Conservation (phyloP, 2,113 vertebrate genomes). For the Xiphophorus maculatus region DNA sequence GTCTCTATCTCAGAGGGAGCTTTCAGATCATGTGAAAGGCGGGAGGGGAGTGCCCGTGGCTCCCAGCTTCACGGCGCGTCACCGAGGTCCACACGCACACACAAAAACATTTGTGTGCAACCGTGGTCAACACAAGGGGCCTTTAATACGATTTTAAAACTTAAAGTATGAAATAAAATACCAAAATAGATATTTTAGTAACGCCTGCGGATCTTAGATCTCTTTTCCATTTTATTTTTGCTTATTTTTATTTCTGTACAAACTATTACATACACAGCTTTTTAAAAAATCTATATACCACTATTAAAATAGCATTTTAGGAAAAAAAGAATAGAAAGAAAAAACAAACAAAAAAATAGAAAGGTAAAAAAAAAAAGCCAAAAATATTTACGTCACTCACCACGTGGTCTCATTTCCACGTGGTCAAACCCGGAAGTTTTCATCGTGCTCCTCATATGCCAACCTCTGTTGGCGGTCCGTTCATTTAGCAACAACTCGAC, state of each 20-base stretch:
- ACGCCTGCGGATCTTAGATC: too few species aligned
- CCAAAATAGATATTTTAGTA: too few species aligned
- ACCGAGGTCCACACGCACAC: not conserved
- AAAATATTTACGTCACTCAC: not conserved
- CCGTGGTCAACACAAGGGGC: not conserved
- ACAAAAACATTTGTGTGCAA: not conserved
- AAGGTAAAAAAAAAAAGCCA: not conserved
- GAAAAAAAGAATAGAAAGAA: not conserved
- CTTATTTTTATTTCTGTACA: too few species aligned
- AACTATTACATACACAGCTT: too few species aligned
- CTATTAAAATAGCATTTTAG: too few species aligned
- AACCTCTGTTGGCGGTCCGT: not conserved
- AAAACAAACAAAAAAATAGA: not conserved
- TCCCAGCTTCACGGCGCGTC: slow-evolving; percentile 36
- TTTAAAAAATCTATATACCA: too few species aligned
- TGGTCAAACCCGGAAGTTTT: slow-evolving; percentile 57
- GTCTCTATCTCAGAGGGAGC: slow-evolving; percentile 40
- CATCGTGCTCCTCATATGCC: not conserved
- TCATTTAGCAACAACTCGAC: not conserved
- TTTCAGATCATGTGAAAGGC: slow-evolving; percentile 79
- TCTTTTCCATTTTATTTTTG: too few species aligned
- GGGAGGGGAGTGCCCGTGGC: slow-evolving; percentile 68
- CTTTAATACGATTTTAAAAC: not conserved
- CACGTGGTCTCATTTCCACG: slow-evolving; percentile 44
- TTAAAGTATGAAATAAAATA: not conserved